phyloP scores from a whole-genome alignment of 2,797 vertebrate genomes.

The Xerus rutilus region DNA sequence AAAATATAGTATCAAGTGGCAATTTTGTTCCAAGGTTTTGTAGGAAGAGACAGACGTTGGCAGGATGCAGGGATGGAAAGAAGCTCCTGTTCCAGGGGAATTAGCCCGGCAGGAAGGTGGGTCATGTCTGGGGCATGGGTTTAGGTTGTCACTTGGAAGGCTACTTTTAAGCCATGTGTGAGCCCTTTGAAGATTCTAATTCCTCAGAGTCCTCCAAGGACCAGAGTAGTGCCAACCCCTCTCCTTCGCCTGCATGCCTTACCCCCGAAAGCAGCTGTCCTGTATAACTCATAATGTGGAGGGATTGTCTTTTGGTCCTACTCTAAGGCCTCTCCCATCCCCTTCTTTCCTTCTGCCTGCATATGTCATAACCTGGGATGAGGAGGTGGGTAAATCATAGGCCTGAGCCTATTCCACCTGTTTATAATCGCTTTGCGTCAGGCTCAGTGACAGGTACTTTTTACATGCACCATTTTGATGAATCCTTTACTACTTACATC shows the following conservation, averaged over 20 bases:
- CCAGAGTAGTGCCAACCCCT: neutral
- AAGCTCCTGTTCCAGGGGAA: neutral
- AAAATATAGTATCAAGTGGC: neutral
- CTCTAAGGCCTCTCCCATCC: fast-evolving
- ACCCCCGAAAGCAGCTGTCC: neutral
- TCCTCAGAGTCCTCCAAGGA: neutral
- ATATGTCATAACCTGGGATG: fast-evolving
- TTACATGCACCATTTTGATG: neutral
- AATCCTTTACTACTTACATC: too few relatives aligned
- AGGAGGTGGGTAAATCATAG: neutral
- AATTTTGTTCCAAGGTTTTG: neutral
- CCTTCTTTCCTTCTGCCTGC: neutral
- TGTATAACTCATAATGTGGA: fast-evolving
- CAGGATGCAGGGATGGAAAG: neutral
- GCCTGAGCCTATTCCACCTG: neutral
- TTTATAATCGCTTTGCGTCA: neutral
- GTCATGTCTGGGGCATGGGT: neutral
- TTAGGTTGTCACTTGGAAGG: neutral
- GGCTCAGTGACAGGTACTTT: neutral
- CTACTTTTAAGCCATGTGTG: neutral
- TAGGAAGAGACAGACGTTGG: neutral
- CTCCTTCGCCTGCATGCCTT: neutral
- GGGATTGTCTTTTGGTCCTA: fast-evolving
- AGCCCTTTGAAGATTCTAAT: neutral
- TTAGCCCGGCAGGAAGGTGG: neutral